Evolutionary conservation across 2,797 vertebrate genomes (phyloP), one percentile per base, ranked within the genome.

Genomic region (Spheniscus humboldti): DNA sequence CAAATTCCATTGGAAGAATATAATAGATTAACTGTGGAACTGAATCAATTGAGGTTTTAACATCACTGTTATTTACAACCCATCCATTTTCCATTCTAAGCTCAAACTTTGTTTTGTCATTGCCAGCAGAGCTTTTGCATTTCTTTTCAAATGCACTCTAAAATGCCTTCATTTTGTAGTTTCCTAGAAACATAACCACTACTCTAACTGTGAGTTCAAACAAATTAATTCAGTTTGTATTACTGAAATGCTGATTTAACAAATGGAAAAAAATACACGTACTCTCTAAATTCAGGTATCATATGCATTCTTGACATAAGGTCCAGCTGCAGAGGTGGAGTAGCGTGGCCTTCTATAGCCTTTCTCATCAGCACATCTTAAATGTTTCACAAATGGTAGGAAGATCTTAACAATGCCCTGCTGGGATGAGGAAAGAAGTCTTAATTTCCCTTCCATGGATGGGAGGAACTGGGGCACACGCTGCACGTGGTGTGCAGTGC

Each of bases 61-160:
- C 74, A 83, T 95, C 39, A 18, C 31, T 88, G 73, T 90, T 83
- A 77, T 96, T 97, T 86, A 73, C 91, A 90, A 53, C 82, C 59
- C 84, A 77, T 88, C 75, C 69, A 9, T 85, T 94, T 97, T 77
- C 45, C 60, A 71, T 90, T 89, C 86, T 66, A 43, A 92, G 57
- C 79, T 96, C 92, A 92, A 96, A 88, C 59, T 95, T 75, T 96
- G 88, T 96, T 94, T 96, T 94, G 88, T 94, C 94, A 92, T 20
- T 96, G 86, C 71, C 90, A 96, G 94, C 88, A 82, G 87, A 68
- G 81, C 78, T 90, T 95, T 48, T 60, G 73, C 73, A 62, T 84
- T 94, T 90, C 82, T 90, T 95, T 95, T 55, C 14, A 50, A 80
- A 78, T 50, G 86, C 43, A 30, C 27, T 83, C 60, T 72, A 10